Evolutionary conservation across 2,797 vertebrate genomes (phyloP).

Genomic region (Tamandua tetradactyla): DNA sequence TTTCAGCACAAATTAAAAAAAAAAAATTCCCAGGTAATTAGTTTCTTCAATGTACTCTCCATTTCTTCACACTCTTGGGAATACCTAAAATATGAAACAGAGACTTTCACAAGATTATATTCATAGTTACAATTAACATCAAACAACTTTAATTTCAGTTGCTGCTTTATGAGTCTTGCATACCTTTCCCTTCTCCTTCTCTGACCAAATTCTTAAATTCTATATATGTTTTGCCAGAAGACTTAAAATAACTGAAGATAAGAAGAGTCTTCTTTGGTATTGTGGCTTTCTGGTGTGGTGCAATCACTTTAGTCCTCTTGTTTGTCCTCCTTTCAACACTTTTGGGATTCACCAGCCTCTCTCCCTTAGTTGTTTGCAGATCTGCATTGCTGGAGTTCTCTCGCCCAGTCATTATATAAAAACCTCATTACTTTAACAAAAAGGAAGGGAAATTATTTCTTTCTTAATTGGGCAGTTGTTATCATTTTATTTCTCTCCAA

Average conservation of each 20-base stretch:
- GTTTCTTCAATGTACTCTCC: constrained; percentile 42
- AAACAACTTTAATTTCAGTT: neutral
- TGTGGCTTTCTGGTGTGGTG: neutral
- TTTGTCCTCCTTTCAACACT: neutral
- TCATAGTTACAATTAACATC: constrained; percentile 47
- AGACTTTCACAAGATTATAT: neutral
- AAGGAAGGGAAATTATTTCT: neutral
- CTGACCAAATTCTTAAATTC: neutral
- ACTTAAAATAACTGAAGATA: neutral
- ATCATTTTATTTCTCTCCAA: neutral
- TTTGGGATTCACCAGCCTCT: neutral
- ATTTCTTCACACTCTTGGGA: constrained; percentile 1
- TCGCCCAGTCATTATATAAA: neutral
- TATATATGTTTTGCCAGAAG: neutral
- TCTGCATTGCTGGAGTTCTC: neutral
- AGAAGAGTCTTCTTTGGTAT: neutral
- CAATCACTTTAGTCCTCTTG: neutral
- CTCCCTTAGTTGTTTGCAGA: fast-evolving
- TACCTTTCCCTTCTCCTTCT: neutral
- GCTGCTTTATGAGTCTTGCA: neutral
- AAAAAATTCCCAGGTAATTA: constrained; percentile 66
- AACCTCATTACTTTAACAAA: neutral
- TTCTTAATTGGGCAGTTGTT: neutral
- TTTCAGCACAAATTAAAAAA: constrained; percentile 47
- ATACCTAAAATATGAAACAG: constrained; percentile 48